Conservation (phyloP, 2,888 invertebrate genomes). For the Sinotaia quadrata region DNA sequence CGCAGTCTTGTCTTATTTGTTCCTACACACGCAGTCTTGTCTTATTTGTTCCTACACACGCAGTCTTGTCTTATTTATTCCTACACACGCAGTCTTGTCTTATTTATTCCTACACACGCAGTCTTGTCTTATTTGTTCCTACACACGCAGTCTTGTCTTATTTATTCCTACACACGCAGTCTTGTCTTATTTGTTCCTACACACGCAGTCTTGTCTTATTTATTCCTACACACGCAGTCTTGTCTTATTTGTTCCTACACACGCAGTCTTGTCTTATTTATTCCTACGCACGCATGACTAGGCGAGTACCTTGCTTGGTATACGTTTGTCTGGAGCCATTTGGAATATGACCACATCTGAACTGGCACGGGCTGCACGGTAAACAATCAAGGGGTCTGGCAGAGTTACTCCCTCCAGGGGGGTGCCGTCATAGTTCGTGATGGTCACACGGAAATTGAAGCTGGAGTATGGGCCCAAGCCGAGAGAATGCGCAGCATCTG, state of each 20-base stretch:
- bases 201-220: neutral
- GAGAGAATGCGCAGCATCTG: conserved; percentile 32
- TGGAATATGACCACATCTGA: conserved; percentile 22
- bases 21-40: too few relatives aligned
- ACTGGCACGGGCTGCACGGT: conserved; percentile 10
- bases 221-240: neutral
- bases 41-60: too few relatives aligned
- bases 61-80: too few relatives aligned
- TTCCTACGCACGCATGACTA: too few relatives aligned
- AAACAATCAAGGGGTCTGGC: conserved; percentile 25
- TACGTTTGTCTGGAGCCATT: neutral
- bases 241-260: neutral
- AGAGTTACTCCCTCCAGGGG: conserved; percentile 25
- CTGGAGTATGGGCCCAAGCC: conserved; percentile 22
- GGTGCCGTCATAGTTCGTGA: conserved; percentile 33
- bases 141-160: too few relatives aligned
- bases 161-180: too few relatives aligned
- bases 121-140: too few relatives aligned
- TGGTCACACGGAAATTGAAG: conserved; percentile 27
- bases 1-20: too few relatives aligned
- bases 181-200: too few relatives aligned
- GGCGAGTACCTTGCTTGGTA: conserved; percentile 25
- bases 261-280: neutral
- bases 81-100: too few relatives aligned
- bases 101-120: too few relatives aligned